Evolutionary conservation across 2,113 vertebrate genomes (phyloP).

Genomic region (Drymodes brunneopygia): DNA sequence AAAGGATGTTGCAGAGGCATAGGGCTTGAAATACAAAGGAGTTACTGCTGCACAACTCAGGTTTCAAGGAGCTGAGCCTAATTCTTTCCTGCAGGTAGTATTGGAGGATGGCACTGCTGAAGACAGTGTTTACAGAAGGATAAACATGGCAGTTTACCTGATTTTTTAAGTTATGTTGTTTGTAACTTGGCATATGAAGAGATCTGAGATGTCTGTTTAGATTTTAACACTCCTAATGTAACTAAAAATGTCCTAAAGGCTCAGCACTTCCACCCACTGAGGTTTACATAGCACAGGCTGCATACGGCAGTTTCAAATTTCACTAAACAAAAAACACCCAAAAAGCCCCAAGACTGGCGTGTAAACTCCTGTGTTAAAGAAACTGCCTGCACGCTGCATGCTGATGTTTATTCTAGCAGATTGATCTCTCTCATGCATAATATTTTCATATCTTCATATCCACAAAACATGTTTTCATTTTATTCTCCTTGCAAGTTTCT

Average conservation of each 20-base stretch:
- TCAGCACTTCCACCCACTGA: not conserved
- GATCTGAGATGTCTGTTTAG: not conserved
- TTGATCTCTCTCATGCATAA: not conserved
- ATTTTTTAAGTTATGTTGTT: not conserved
- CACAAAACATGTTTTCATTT: not conserved
- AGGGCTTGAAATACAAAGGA: not conserved
- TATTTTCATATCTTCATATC: not conserved
- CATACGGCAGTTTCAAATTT: not conserved
- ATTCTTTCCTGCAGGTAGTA: not conserved
- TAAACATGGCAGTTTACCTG: not conserved
- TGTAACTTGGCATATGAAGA: not conserved
- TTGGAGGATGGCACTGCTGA: not conserved
- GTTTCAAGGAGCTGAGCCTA: not conserved
- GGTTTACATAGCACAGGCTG: not conserved
- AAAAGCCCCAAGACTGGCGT: not conserved
- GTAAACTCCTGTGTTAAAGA: not conserved
- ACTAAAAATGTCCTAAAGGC: constrained; percentile 5
- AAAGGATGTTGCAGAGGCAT: not conserved
- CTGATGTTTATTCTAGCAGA: constrained; percentile 13
- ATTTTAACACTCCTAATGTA: not conserved
- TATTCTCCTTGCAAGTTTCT: not conserved
- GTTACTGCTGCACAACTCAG: not conserved
- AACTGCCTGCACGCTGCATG: not conserved
- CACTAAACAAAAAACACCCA: not conserved
- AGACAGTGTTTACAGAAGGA: not conserved